phyloP scores from a whole-genome alignment of 2,797 vertebrate species.

The Galaxias olidus region DNA sequence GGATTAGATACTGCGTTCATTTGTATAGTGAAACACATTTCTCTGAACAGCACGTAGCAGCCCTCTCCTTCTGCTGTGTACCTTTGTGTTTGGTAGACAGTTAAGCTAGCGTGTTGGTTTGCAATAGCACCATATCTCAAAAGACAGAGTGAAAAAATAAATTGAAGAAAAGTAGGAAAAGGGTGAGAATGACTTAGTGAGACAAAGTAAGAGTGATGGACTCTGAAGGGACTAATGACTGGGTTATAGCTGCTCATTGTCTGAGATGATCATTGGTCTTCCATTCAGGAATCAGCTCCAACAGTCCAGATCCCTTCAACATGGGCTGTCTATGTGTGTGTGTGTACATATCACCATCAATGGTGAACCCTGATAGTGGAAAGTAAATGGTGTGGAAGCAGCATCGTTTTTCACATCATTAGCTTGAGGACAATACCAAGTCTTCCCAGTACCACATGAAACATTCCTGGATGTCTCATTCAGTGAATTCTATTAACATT shows the following conservation, averaged over 20 bases:
- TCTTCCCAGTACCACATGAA: too few species aligned
- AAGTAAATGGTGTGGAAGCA: slow-evolving; percentile 30
- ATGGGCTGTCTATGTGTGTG: slow-evolving; percentile 20
- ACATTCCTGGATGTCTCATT: slow-evolving; percentile 7
- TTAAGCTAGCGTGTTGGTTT: too few species aligned
- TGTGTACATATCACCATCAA: slow-evolving; percentile 15
- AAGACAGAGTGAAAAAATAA: slow-evolving; percentile 7
- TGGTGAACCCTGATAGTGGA: slow-evolving; percentile 30
- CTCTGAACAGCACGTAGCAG: too few species aligned
- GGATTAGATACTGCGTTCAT: too few species aligned
- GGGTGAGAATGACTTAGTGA: neutral
- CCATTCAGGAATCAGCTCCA: slow-evolving; percentile 19
- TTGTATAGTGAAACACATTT: too few species aligned
- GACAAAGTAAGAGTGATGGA: slow-evolving; percentile 30
- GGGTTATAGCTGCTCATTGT: slow-evolving; percentile 48
- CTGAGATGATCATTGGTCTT: slow-evolving; percentile 35
- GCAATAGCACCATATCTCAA: slow-evolving; percentile 21
- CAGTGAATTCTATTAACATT: too few species aligned
- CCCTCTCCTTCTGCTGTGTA: too few species aligned
- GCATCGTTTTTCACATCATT: neutral
- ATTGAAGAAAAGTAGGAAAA: neutral
- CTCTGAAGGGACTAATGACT: slow-evolving; percentile 27
- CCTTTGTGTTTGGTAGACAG: too few species aligned
- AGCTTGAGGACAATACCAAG: too few species aligned
- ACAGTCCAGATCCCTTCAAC: slow-evolving; percentile 28